Evolutionary conservation across 2,797 vertebrate species (phyloP), one percentile per base, ranked within the genome.

Genomic region (Scolopax bukidnonensis): DNA sequence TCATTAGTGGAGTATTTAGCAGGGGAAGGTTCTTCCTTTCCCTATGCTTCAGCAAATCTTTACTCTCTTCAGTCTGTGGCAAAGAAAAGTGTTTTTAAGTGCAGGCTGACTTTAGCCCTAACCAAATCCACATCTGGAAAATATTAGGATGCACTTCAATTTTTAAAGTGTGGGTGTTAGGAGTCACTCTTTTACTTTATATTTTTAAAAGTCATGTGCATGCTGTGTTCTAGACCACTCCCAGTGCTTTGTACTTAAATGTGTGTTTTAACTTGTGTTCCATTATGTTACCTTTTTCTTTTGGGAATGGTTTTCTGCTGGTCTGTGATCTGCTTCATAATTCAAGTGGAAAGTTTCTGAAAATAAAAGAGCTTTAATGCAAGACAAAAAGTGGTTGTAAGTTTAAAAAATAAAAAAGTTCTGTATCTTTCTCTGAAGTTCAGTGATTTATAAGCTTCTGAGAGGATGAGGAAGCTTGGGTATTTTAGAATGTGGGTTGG

Each of bases 191-290:
- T 93, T 57, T 75, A 69, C 36, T 91, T 84, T 28, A 25, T 76
- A 82, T 89, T 85, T 88, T 50, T 61, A 12, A 57, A 71, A 79
- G 65, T 23, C 23, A 61, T 76, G 8, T 51, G 25, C 6, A 7
- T 74, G 43, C 50, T 61, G 8, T 79, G 43, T 38, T 89, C 40
- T 57, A 90, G 75, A 93, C 43, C 73, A 53, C 27, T 88, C 38
- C 59, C 2, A 0, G 56, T 80, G 30, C 17, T 94, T 77, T 77
- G 70, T 54, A 65, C 33, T 74, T 74, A 48, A 56, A 83, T 38
- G 27, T 80, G 41, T 77, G 33, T 80, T 95, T 95, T 92, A 95
- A 94, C 93, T 95, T 95, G 40, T 80, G 33, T 71, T 92, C 53
- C 57, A 73, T 85, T 91, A 67, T 51, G 43, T 73, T 90, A 50